Conservation (phyloP, 37 sponge, comb jelly and placozoan species). For the Cliona cf. orientalis region DNA sequence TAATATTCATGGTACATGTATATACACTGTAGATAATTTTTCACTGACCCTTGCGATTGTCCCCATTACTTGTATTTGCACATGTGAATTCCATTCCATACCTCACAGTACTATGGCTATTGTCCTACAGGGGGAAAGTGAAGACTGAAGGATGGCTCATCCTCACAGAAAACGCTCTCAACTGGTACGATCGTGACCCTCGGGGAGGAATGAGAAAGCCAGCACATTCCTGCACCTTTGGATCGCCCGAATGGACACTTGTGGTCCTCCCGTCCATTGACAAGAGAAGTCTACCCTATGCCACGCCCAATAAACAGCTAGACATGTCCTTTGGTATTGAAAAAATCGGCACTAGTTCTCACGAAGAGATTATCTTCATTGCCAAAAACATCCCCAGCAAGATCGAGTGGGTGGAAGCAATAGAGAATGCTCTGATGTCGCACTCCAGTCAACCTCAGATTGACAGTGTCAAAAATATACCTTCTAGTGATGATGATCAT, state of each 20-base stretch:
- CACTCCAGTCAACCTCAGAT: background rate
- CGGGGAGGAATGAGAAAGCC: conserved; percentile 16
- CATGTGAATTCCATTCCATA: background rate
- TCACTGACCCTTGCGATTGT: too few species aligned
- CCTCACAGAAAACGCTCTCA: conserved; percentile 21
- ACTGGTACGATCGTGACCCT: conserved; percentile 40
- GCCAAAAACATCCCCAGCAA: conserved; percentile 13
- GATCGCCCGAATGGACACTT: background rate
- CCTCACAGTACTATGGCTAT: too few species aligned
- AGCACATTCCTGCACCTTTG: conserved; percentile 1
- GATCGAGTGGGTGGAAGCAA: conserved; percentile 34
- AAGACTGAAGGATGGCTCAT: conserved; percentile 51
- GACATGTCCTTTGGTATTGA: conserved; percentile 21
- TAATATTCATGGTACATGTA: too few species aligned
- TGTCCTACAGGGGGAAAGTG: conserved; percentile 15
- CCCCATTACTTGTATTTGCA: too few species aligned
- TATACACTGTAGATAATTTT: too few species aligned
- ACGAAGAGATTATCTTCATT: background rate
- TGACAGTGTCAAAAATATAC: too few species aligned
- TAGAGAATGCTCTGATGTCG: conserved; percentile 14
- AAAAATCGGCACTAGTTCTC: background rate
- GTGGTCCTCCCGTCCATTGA: conserved; percentile 11
- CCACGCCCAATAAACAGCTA: background rate
- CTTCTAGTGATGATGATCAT: too few species aligned
- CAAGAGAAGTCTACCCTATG: background rate